Conservation (phyloP, 53 echinoderm and acorn worm species). For the Echinarachnius parma region DNA sequence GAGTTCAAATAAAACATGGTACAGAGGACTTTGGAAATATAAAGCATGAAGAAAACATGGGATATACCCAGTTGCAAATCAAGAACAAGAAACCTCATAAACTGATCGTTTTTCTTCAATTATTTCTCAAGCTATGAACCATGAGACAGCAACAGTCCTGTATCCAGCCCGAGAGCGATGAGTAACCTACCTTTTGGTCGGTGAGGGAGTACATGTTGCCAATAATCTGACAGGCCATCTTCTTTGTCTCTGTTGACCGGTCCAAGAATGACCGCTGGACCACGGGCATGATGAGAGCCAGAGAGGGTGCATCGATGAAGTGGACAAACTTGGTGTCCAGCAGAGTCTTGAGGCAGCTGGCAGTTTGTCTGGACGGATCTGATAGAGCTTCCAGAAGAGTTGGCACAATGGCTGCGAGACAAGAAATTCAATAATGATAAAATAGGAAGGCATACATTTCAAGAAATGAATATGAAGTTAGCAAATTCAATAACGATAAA, state of each 20-base stretch:
- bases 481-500: too few species aligned
- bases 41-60: too few species aligned
- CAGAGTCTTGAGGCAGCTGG: slow-evolving; percentile 70
- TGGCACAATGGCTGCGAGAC: slow-evolving; percentile 79
- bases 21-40: too few species aligned
- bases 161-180: background rate
- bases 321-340: slow-evolving; percentile 98
- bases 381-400: slow-evolving; percentile 85
- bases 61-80: too few species aligned
- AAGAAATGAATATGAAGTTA: too few species aligned
- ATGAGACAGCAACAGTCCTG: background rate
- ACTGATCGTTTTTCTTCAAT: too few species aligned
- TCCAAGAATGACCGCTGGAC: slow-evolving; percentile 92
- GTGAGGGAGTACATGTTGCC: slow-evolving; percentile 99
- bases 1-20: too few species aligned
- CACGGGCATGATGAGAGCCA: slow-evolving; percentile 99
- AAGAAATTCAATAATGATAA: slow-evolving; percentile 6
- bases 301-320: slow-evolving; percentile 98
- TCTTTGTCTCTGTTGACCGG: slow-evolving; percentile 87
- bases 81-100: too few species aligned
- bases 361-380: slow-evolving; percentile 80
- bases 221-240: slow-evolving; percentile 97
- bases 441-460: too few species aligned
- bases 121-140: too few species aligned
- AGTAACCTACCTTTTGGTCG: slow-evolving; percentile 76